These are phyloP conservation scores for Heterotis niloticus DNA, from an alignment of 2,113 vertebrate genomes.

Conservation along the genomic window DNA sequence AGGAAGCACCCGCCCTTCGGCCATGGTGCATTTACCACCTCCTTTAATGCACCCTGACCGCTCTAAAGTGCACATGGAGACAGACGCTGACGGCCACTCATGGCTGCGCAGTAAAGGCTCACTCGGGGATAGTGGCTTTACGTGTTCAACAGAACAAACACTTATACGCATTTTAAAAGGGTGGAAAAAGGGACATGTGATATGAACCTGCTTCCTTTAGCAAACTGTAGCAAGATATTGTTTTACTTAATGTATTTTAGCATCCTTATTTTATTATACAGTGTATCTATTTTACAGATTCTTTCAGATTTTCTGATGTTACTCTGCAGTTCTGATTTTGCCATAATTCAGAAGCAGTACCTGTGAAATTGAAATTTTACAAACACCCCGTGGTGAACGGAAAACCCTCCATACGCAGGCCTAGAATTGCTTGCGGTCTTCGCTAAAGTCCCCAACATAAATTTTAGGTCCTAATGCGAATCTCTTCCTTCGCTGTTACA, in stretches of 20 bases:
- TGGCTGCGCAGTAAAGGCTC: not conserved
- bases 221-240: too few relatives aligned
- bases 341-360: not conserved
- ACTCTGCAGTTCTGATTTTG: too few relatives aligned
- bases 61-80: slow-evolving; percentile 34
- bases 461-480: slow-evolving; percentile 22
- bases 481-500: slow-evolving; percentile 35
- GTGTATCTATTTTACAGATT: too few relatives aligned
- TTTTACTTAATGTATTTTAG: too few relatives aligned
- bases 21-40: not conserved
- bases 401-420: not conserved
- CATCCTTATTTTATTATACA: too few relatives aligned
- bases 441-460: not conserved
- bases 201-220: too few relatives aligned
- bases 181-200: too few relatives aligned
- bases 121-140: not conserved
- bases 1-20: slow-evolving; percentile 15
- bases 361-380: not conserved
- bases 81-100: slow-evolving; percentile 31
- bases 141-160: not conserved
- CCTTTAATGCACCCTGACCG: slow-evolving; percentile 35
- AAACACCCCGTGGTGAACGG: not conserved
- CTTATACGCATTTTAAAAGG: too few relatives aligned
- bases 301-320: too few relatives aligned
- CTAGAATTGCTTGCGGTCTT: not conserved